Evolutionary conservation across 2,113 vertebrate species (phyloP).

Genomic region (Rhinolophus ferrumequinum): DNA sequence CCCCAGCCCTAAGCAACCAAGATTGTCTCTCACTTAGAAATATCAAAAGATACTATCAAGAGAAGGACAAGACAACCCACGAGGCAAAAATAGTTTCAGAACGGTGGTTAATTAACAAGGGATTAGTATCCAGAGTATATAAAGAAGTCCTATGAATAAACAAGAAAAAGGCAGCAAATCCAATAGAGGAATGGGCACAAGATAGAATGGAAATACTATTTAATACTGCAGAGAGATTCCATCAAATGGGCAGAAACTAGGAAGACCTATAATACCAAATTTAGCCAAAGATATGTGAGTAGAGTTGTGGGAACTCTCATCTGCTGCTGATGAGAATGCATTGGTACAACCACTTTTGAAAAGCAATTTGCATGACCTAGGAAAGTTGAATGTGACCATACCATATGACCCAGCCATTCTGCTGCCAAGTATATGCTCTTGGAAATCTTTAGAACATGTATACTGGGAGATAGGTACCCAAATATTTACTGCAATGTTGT

Average conservation of each 20-base stretch:
- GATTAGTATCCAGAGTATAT: background rate
- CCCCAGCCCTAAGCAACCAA: background rate
- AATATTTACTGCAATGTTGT: background rate
- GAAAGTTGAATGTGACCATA: background rate
- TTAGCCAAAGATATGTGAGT: too few species aligned
- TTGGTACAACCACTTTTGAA: background rate
- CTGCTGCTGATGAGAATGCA: background rate
- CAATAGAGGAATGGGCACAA: background rate
- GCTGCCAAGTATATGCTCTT: background rate
- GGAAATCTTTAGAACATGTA: background rate
- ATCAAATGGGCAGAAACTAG: background rate
- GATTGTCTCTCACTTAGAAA: background rate
- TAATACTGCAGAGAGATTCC: background rate
- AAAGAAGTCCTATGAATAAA: background rate
- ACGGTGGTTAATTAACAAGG: background rate
- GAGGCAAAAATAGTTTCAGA: background rate
- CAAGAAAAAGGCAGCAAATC: background rate
- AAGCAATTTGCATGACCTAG: background rate
- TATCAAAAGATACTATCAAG: background rate
- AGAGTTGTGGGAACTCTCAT: background rate
- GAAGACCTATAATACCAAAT: background rate
- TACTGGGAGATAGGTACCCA: background rate
- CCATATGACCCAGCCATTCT: background rate
- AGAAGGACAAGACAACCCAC: background rate
- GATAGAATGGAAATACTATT: background rate